These are phyloP conservation scores for Phthorimaea operculella DNA, from an alignment of 1,140 invertebrate species.

Conservation along the genomic window DNA sequence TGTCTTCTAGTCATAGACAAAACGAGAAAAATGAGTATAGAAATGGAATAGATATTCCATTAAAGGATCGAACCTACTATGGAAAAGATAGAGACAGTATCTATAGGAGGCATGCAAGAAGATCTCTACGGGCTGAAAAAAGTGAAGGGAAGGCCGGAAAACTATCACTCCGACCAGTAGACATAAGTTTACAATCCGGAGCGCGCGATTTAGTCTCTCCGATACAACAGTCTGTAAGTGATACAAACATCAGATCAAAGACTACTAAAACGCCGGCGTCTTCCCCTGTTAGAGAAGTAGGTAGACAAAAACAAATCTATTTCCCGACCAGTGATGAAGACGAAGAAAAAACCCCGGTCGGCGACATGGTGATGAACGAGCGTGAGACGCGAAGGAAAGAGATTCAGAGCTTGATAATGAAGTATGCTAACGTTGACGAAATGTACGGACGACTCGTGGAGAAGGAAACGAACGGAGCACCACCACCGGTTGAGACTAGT, in stretches of 20 bases:
- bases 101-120: slow-evolving; percentile 54
- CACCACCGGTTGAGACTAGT: slow-evolving; percentile 8
- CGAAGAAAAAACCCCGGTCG: slow-evolving; percentile 66
- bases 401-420: slow-evolving; percentile 81
- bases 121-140: slow-evolving; percentile 65
- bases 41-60: slow-evolving; percentile 50
- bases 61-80: slow-evolving; percentile 38
- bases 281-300: slow-evolving; percentile 41
- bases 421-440: slow-evolving; percentile 79
- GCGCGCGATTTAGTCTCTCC: slow-evolving; percentile 56
- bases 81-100: slow-evolving; percentile 65
- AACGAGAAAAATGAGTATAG: slow-evolving; percentile 43
- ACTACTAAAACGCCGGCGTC: slow-evolving; percentile 50
- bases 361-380: slow-evolving; percentile 71
- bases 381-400: slow-evolving; percentile 82
- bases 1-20: slow-evolving; percentile 46
- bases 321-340: slow-evolving; percentile 62
- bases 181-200: slow-evolving; percentile 54
- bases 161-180: slow-evolving; percentile 62
- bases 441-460: slow-evolving; percentile 66
- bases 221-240: slow-evolving; percentile 23
- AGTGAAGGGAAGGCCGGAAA: slow-evolving; percentile 61
- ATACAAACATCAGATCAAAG: slow-evolving; percentile 35
- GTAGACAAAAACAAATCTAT: slow-evolving; percentile 65
- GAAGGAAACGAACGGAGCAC: slow-evolving; percentile 34